phyloP scores from a whole-genome alignment of 2,113 vertebrate species.

The Podiceps cristatus region DNA sequence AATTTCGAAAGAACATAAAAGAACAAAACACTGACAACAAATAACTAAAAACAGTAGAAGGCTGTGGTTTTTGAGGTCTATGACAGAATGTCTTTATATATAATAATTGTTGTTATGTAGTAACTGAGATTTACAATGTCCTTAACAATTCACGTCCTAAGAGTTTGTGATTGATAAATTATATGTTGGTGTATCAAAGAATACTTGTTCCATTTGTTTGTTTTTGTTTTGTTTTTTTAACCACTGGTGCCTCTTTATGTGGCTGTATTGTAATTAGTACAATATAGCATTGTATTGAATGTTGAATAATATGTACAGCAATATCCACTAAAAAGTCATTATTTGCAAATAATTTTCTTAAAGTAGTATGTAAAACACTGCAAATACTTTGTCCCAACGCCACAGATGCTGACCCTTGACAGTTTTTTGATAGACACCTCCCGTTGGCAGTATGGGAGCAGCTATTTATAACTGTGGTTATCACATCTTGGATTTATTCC shows the following conservation, averaged over 20 bases:
- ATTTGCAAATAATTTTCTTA: background rate
- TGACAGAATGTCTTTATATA: background rate
- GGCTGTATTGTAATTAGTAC: background rate
- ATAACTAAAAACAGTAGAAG: background rate
- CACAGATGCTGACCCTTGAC: background rate
- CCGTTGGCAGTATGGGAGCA: background rate
- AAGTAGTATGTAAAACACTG: background rate
- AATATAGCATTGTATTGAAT: too few relatives aligned
- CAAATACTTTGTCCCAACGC: background rate
- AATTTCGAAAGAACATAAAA: background rate
- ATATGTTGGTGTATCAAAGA: background rate
- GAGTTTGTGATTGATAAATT: conserved; percentile 15
- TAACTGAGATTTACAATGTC: conserved; percentile 7
- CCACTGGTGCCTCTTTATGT: background rate
- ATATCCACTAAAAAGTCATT: background rate
- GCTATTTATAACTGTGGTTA: background rate
- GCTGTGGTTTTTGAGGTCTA: background rate
- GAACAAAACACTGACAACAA: background rate
- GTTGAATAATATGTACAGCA: background rate
- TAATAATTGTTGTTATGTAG: conserved; percentile 21
- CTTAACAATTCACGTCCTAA: conserved; percentile 26
- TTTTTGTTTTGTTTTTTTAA: background rate
- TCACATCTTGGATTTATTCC: background rate
- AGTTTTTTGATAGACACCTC: background rate
- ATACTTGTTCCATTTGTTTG: background rate